Conservation (phyloP, 2,797 vertebrate genomes). For the Epinephelus malabaricus region DNA sequence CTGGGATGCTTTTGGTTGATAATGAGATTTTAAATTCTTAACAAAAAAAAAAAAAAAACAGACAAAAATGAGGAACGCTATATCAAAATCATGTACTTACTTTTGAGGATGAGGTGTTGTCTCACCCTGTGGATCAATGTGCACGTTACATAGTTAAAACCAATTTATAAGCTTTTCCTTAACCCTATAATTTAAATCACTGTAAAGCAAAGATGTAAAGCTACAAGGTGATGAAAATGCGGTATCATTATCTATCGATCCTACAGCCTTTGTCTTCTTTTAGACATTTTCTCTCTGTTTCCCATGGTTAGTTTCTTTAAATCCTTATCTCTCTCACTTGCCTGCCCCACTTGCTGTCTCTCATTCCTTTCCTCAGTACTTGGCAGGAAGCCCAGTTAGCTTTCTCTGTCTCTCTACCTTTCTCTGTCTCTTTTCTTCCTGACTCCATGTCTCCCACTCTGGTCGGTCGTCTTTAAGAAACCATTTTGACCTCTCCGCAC, state of each 20-base stretch:
- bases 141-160: neutral
- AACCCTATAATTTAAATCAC: slow-evolving; percentile 11
- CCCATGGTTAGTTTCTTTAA: slow-evolving; percentile 49
- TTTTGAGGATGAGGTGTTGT: slow-evolving; percentile 8
- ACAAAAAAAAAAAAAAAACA: slow-evolving; percentile 19
- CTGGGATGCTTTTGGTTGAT: slow-evolving; percentile 19
- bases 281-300: slow-evolving; percentile 32
- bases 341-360: slow-evolving; percentile 57
- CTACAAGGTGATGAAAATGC: slow-evolving; percentile 2
- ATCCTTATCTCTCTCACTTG: slow-evolving; percentile 58
- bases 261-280: slow-evolving; percentile 16
- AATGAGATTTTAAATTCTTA: slow-evolving; percentile 19
- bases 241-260: slow-evolving; percentile 24
- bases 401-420: slow-evolving; percentile 39
- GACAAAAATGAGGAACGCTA: neutral
- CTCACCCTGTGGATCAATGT: slow-evolving; percentile 5
- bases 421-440: slow-evolving; percentile 51
- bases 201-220: slow-evolving; percentile 1
- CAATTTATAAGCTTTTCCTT: neutral
- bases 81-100: neutral
- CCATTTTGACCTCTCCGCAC: slow-evolving; percentile 54
- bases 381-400: slow-evolving; percentile 47
- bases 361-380: slow-evolving; percentile 63
- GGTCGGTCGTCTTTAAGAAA: slow-evolving; percentile 49
- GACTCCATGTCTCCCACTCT: slow-evolving; percentile 54